These are phyloP conservation scores for Watersipora subatra DNA, from an alignment of 1,140 invertebrate species.

Conservation along the genomic window DNA sequence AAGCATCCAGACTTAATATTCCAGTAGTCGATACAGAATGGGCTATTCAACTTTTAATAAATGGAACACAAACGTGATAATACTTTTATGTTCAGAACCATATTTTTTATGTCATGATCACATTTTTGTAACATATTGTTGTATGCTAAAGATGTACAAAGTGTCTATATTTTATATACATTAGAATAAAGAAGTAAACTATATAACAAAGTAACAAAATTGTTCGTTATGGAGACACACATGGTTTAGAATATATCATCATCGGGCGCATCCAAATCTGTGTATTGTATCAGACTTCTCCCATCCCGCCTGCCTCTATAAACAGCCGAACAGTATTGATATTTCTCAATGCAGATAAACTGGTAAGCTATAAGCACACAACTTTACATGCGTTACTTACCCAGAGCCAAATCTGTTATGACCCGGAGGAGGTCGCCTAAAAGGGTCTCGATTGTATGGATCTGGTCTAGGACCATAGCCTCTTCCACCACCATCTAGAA, in stretches of 20 bases:
- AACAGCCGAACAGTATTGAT: conserved; percentile 4
- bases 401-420: neutral
- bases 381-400: neutral
- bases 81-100: neutral
- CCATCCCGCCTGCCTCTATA: conserved; percentile 39
- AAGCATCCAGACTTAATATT: neutral
- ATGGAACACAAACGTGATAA: neutral
- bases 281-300: conserved; percentile 62
- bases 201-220: too few relatives aligned
- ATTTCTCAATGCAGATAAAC: neutral
- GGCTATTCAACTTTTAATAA: neutral
- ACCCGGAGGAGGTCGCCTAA: neutral
- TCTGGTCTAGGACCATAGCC: neutral
- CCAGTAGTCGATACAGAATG: neutral
- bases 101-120: too few relatives aligned
- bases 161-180: too few relatives aligned
- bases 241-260: conserved; percentile 48
- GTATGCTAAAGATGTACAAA: too few relatives aligned
- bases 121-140: too few relatives aligned
- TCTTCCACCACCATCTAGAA: neutral
- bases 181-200: too few relatives aligned
- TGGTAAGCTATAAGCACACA: too few relatives aligned
- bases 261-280: conserved; percentile 65
- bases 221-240: too few relatives aligned
- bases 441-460: neutral